Conservation (phyloP, 2,797 vertebrate species). For the Pelochelys cantorii region DNA sequence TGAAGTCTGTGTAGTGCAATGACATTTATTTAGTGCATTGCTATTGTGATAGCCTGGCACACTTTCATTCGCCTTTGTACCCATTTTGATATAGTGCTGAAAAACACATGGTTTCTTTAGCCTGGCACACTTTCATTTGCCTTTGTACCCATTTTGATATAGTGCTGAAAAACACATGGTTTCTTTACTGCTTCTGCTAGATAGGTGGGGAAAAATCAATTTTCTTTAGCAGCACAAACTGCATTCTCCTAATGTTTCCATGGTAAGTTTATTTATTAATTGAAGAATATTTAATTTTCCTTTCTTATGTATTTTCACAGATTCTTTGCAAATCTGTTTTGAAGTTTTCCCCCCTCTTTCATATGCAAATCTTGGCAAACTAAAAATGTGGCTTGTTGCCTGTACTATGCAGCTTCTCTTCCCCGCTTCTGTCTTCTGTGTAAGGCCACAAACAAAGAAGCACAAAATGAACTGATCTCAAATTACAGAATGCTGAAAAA, state of each 20-base stretch:
- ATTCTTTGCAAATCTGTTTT: neutral
- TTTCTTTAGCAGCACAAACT: slow-evolving; percentile 62
- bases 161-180: slow-evolving; percentile 36
- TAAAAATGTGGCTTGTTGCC: neutral
- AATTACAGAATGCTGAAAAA: slow-evolving; percentile 65
- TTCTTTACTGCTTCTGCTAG: neutral
- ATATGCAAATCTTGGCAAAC: neutral
- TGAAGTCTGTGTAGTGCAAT: neutral
- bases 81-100: slow-evolving; percentile 45
- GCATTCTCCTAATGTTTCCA: slow-evolving; percentile 56
- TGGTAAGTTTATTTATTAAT: slow-evolving; percentile 18
- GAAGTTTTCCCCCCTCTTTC: slow-evolving; percentile 3
- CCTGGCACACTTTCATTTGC: slow-evolving; percentile 51
- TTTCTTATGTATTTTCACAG: slow-evolving; percentile 32
- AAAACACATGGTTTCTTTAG: slow-evolving; percentile 8
- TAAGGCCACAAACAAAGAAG: slow-evolving; percentile 64
- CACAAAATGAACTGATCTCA: slow-evolving; percentile 45
- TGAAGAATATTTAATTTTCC: slow-evolving; percentile 15
- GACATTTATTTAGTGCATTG: neutral
- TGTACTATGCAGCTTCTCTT: slow-evolving; percentile 10
- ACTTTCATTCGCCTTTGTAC: slow-evolving; percentile 57
- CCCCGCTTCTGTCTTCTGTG: slow-evolving; percentile 32
- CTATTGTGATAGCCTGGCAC: neutral
- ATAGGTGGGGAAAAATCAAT: slow-evolving; percentile 50
- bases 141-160: slow-evolving; percentile 40